Base-by-base conservation (phyloP, 2,888 invertebrate species). In the Calliopum simillimum region DNA sequence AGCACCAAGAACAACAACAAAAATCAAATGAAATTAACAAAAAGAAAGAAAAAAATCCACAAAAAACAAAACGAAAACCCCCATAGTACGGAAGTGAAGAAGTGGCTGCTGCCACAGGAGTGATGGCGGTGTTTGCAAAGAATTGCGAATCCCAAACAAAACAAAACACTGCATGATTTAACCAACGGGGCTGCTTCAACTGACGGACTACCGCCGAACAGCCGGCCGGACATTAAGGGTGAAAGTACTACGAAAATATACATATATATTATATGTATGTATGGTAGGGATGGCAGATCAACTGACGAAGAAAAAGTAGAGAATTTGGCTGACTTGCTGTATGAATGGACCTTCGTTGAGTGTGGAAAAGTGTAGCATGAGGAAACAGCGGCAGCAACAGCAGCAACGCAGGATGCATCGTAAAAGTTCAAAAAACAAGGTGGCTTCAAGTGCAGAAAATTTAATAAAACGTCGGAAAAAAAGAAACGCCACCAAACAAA, bases 171-270 rank as follows among this genome's bases (percentile, higher is more conserved):
- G 13, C 16, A 53, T 53, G 44, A n/a, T 19, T 61, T 61, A 61
- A 46, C 44, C 14, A 23, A 44, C 12, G 12, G 33, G 44, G 44
- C 33, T 23, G 56, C 5, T 16, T 4, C 21, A 21, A 41, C 41
- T n/a, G 58, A 33, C 23, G 21, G 61, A 14, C 23, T 19, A 44
- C 53, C 8, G 19, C 53, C 19, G 33, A 21, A 43, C 59, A 44
- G 59, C 43, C 49, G 19, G 64, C 64, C 64, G 64, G 64, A 51
- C 64, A 64, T 64, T 53, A 53, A 43, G 64, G 64, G 64, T 64
- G 64, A 41, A 64, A 64, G 53, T 64, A 33, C 41, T 33, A 53
- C 53, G 23, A 53, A 53, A 19, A 33, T 25, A 44, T 23, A 47
- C 46, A 23, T 43, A 43, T 5, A 59, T 41, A 58, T 33, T 41